phyloP scores from a whole-genome alignment of 2,797 vertebrate genomes.

The Cygnus olor region DNA sequence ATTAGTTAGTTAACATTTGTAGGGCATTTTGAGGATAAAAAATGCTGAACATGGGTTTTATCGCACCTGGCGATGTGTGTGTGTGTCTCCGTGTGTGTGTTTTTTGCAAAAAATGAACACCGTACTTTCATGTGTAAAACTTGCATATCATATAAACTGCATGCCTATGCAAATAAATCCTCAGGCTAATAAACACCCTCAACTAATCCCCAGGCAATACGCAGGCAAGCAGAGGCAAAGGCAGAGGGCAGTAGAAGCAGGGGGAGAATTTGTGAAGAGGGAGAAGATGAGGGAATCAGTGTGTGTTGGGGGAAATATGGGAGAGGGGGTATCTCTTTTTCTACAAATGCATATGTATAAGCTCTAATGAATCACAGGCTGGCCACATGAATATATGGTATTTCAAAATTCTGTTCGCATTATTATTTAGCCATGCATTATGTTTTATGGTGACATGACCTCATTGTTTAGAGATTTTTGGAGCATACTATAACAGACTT shows the following conservation, averaged over 20 bases:
- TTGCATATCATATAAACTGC: background rate
- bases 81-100: background rate
- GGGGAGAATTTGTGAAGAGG: background rate
- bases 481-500: constrained; percentile 1
- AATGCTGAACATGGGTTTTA: background rate
- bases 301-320: background rate
- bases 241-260: constrained; percentile 60
- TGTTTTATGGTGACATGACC: constrained; percentile 25
- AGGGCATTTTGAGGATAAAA: background rate
- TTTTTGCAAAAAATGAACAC: background rate
- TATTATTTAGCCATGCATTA: constrained; percentile 29
- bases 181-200: background rate
- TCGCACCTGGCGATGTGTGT: background rate
- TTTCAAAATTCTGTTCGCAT: background rate
- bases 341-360: background rate
- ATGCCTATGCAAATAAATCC: background rate
- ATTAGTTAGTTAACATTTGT: constrained; percentile 5
- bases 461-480: constrained; percentile 50
- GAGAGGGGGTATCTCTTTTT: background rate
- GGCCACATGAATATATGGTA: background rate
- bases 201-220: background rate
- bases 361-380: background rate
- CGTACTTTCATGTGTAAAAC: background rate
- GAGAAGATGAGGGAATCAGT: background rate
- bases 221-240: constrained; percentile 34